phyloP scores from a whole-genome alignment of 2,797 vertebrate species.

The Geotrypetes seraphini region DNA sequence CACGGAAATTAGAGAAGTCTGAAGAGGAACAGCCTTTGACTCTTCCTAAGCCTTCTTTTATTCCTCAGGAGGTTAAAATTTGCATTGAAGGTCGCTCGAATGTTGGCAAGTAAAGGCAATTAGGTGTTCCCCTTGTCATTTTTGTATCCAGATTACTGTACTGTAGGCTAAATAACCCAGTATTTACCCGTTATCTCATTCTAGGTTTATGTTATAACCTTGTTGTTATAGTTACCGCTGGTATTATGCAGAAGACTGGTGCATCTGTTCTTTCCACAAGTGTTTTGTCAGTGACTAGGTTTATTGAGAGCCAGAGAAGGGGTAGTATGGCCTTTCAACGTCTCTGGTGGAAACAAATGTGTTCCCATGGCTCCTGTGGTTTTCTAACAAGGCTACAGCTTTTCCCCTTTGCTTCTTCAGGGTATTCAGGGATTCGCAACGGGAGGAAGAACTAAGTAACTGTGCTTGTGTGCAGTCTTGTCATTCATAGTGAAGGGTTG shows the following conservation, averaged over 20 bases:
- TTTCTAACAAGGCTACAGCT: slow-evolving; percentile 22
- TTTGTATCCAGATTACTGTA: slow-evolving; percentile 88
- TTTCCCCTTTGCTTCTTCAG: slow-evolving; percentile 19
- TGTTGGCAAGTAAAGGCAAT: slow-evolving; percentile 83
- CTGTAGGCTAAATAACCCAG: slow-evolving; percentile 81
- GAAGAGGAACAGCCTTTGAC: slow-evolving; percentile 89
- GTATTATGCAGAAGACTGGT: slow-evolving; percentile 69
- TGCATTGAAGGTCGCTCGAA: slow-evolving; percentile 97
- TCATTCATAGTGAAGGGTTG: slow-evolving; percentile 7
- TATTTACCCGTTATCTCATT: slow-evolving; percentile 83
- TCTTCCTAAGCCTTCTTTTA: slow-evolving; percentile 93
- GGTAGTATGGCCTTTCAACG: slow-evolving; percentile 39
- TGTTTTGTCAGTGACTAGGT: slow-evolving; percentile 41
- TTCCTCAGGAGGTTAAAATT: slow-evolving; percentile 95
- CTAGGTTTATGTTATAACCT: slow-evolving; percentile 83
- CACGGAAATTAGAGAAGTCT: slow-evolving; percentile 84
- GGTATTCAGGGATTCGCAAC: slow-evolving; percentile 23
- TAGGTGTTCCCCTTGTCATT: slow-evolving; percentile 61
- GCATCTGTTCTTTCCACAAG: slow-evolving; percentile 60
- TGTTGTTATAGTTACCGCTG: slow-evolving; percentile 72
- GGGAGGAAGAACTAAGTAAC: slow-evolving; percentile 14
- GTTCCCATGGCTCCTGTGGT: slow-evolving; percentile 32
- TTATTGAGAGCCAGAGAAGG: slow-evolving; percentile 40
- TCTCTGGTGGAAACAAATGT: slow-evolving; percentile 41
- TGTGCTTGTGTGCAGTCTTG: background rate